Evolutionary conservation across 2,888 invertebrate genomes (phyloP), one percentile per base, ranked within the genome.

Genomic region (Yponomeuta plumbellus): DNA sequence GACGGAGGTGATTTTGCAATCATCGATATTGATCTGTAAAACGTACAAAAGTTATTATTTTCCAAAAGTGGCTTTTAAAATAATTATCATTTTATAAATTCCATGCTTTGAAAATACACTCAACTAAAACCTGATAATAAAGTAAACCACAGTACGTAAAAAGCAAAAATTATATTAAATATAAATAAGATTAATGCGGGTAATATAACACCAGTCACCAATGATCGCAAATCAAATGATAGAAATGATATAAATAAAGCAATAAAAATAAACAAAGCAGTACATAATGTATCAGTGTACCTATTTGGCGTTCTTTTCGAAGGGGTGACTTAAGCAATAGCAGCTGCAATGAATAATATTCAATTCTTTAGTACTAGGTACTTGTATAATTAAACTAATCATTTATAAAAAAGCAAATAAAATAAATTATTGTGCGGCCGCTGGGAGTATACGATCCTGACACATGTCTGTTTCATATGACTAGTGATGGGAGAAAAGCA

Each of bases 291-390:
- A 61, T 63, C 21, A 20, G 40, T 63, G 87, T 91, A 91, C 91
- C 91, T 91, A 91, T 88, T 90, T 85, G 80, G 77, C 76, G 88
- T 80, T 83, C 73, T 81, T 86, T 83, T 89, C 89, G 86, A 84
- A 84, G 76, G 88, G 85, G 88, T 91, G 91, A 87, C 88, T 91
- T 88, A 91, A 88, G 78, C 91, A 91, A 91, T 90, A 91, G 90
- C 91, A 91, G 90, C 91, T 91, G 91, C 77, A 91, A 91, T 77
- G 74, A 65, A 66, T 26, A 84, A 34, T 75, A 44, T 21, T 21
- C 44, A 63, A 44, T 71, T 63, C 69, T 86, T 87, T 85, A 87
- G 80, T 86, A 44, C 8, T 34, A 75, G 78, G 75, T 78, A 82
- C 77, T 72, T 69, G 10, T 40, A 61, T 21, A 17, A 26, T 11